A percentile compares a stretch with the other conserved stretches of the same genome.
Evolutionary conservation across 1,140 invertebrate genomes (phyloP).

Genomic region (Yoshiicerus persimilis): DNA sequence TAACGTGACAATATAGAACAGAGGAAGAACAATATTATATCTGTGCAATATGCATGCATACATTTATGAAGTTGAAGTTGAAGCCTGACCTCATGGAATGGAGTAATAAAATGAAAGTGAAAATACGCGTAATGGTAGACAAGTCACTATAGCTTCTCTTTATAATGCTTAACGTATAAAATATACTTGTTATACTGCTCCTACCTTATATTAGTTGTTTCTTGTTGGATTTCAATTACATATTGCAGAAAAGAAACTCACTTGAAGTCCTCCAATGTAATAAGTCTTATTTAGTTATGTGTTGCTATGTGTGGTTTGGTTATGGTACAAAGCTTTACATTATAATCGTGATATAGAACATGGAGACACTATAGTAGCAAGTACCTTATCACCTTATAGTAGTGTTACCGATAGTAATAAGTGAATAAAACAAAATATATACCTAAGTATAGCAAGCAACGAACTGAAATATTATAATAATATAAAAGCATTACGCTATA

Average conservation of each 20-base stretch:
- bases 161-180: background rate
- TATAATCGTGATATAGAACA: too few species aligned
- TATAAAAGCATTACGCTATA: background rate
- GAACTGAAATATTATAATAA: background rate
- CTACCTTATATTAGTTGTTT: background rate
- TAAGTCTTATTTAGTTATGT: too few species aligned
- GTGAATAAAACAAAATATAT: background rate
- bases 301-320: too few species aligned
- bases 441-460: background rate
- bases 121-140: constrained; percentile 8
- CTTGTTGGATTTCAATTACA: background rate
- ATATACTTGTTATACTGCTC: background rate
- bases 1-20: background rate
- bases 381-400: background rate
- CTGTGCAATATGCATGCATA: background rate
- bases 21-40: background rate
- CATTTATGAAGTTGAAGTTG: constrained; percentile 2
- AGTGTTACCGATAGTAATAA: background rate
- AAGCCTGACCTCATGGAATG: background rate
- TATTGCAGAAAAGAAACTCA: constrained; percentile 2
- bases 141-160: background rate
- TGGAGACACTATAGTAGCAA: background rate
- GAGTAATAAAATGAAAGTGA: constrained; percentile 15
- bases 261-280: background rate
- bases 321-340: too few species aligned